Conservation (phyloP, 2,888 invertebrate genomes). For the Drosophila gaucha region DNA sequence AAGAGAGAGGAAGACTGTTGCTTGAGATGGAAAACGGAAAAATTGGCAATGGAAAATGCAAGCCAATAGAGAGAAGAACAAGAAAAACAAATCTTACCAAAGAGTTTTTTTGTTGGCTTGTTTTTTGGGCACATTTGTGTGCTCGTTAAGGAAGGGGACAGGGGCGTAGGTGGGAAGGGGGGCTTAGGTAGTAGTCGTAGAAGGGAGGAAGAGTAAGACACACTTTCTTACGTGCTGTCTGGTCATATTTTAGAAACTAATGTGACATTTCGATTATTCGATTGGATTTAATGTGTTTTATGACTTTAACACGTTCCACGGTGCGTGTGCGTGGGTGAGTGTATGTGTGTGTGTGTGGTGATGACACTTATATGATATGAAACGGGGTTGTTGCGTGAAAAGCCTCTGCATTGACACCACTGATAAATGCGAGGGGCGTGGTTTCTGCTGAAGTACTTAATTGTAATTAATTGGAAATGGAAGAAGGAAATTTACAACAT, state of each 20-base stretch:
- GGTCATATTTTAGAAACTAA: slow-evolving; percentile 85
- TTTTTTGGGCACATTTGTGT: slow-evolving; percentile 69
- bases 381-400: slow-evolving; percentile 11
- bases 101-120: slow-evolving; percentile 57
- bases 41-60: slow-evolving; percentile 1
- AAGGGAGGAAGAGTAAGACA: neutral
- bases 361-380: slow-evolving; percentile 47
- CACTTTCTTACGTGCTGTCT: slow-evolving; percentile 64
- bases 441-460: slow-evolving; percentile 10
- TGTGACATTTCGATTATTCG: slow-evolving; percentile 85
- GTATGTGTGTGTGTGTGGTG: slow-evolving; percentile 37
- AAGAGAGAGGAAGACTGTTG: neutral
- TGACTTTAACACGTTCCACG: slow-evolving; percentile 77
- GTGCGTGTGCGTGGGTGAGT: slow-evolving; percentile 24
- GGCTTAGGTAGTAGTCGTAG: neutral
- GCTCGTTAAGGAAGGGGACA: slow-evolving; percentile 42
- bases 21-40: slow-evolving; percentile 28
- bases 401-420: slow-evolving; percentile 37
- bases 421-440: slow-evolving; percentile 59
- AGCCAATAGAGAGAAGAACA: neutral
- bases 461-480: slow-evolving; percentile 13
- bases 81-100: slow-evolving; percentile 46
- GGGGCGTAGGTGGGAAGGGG: neutral
- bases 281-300: slow-evolving; percentile 85
- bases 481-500: neutral